Percentiles rank a stretch among this genome's conserved stretches.
Conservation (phyloP, 2,113 vertebrate species). For the Hiodon tergisus region DNA sequence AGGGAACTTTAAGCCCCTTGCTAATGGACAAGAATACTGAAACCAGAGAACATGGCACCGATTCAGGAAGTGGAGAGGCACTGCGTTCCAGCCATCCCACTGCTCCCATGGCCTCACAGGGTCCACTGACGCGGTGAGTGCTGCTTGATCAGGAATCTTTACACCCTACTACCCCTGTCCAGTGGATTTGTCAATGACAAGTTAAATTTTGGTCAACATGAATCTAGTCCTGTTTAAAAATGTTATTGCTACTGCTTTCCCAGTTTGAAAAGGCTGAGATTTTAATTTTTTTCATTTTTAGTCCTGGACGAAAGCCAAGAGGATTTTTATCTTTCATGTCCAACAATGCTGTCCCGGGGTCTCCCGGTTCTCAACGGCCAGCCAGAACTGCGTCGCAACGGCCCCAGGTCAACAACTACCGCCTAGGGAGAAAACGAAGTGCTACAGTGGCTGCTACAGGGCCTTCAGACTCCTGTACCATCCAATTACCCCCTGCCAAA, state of each 20-base stretch:
- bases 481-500: not conserved
- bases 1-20: not conserved
- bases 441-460: not conserved
- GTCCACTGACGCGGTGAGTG: constrained; percentile 9
- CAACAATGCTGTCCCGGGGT: constrained; percentile 53
- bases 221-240: not conserved
- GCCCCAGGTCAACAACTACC: constrained; percentile 41
- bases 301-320: constrained; percentile 58
- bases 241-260: not conserved
- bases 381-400: constrained; percentile 48
- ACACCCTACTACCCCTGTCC: no score
- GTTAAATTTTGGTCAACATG: no score
- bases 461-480: not conserved
- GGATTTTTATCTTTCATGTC: constrained; percentile 74
- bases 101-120: constrained; percentile 12
- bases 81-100: not conserved
- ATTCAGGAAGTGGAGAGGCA: not conserved
- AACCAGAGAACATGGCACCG: not conserved
- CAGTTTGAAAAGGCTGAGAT: not conserved
- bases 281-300: constrained; percentile 40
- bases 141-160: not conserved
- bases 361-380: constrained; percentile 43
- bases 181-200: no score
- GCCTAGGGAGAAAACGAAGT: constrained; percentile 34
- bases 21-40: not conserved